phyloP scores from a whole-genome alignment of 2,113 vertebrate genomes.

The Peromyscus polionotus region DNA sequence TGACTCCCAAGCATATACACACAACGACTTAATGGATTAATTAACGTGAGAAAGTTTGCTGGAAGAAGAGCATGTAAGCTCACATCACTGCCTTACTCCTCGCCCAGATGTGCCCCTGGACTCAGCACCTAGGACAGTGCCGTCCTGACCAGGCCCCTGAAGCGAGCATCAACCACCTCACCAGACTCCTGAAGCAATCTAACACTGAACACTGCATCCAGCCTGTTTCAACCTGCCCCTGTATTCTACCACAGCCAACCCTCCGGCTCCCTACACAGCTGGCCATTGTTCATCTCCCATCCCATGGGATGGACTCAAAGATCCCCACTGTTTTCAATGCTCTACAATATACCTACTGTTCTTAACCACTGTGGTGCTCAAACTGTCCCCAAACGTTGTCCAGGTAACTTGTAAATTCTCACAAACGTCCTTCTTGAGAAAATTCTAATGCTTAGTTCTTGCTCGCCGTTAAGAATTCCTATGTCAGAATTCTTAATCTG shows the following conservation, averaged over 20 bases:
- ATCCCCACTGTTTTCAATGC: neutral
- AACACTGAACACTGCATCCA: neutral
- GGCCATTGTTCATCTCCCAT: neutral
- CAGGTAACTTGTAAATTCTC: constrained; percentile 4
- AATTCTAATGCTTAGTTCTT: constrained; percentile 39
- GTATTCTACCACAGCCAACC: neutral
- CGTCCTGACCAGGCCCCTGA: neutral
- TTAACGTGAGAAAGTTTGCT: neutral
- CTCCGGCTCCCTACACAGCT: neutral
- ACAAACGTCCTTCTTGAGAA: neutral
- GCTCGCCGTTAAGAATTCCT: neutral
- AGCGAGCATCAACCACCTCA: no score
- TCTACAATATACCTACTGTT: neutral
- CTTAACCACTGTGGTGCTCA: neutral
- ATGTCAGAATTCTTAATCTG: neutral
- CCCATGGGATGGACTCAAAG: neutral
- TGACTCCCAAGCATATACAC: neutral
- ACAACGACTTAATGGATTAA: neutral
- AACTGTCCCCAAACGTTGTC: neutral
- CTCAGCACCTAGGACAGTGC: neutral
- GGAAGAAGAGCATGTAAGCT: neutral
- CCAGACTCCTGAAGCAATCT: neutral
- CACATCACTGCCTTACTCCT: neutral
- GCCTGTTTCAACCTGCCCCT: neutral
- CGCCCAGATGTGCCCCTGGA: neutral